Conservation (phyloP, 2,797 vertebrate species). For the Benthosema pterotum region DNA sequence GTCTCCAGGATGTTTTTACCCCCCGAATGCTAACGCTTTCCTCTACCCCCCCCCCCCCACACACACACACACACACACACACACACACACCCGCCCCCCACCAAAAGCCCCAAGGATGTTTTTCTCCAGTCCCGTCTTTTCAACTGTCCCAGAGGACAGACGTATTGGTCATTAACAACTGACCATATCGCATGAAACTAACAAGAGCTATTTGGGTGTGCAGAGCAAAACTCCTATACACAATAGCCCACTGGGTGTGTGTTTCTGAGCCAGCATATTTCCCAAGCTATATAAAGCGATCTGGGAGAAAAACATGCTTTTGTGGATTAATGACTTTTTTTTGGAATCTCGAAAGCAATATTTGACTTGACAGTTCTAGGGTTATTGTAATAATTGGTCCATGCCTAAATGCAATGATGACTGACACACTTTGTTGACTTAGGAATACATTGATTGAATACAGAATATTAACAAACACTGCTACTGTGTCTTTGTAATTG, state of each 20-base stretch:
- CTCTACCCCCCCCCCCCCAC: conserved; percentile 9
- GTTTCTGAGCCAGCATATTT: conserved; percentile 20
- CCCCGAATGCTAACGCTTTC: conserved; percentile 62
- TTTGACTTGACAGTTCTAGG: conserved; percentile 26
- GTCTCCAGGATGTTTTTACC: conserved; percentile 69
- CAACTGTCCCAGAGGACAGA: conserved; percentile 66
- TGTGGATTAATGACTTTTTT: neutral
- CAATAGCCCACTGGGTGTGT: conserved; percentile 14
- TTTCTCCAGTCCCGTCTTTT: conserved; percentile 68
- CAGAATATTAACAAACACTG: conserved; percentile 59
- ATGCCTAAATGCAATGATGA: conserved; percentile 43
- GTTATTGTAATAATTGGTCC: conserved; percentile 48
- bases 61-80: too few relatives aligned
- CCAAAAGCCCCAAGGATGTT: conserved; percentile 72
- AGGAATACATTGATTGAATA: conserved; percentile 61
- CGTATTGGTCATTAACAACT: conserved; percentile 73
- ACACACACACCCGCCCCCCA: too few relatives aligned
- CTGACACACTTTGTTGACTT: conserved; percentile 52
- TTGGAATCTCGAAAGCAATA: conserved; percentile 1
- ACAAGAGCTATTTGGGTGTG: conserved; percentile 67
- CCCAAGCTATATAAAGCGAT: conserved; percentile 9
- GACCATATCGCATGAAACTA: conserved; percentile 68
- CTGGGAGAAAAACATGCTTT: neutral
- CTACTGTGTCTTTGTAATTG: conserved; percentile 47
- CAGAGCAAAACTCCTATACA: neutral